A percentile compares a stretch with the other conserved stretches of the same genome.
phyloP scores from a whole-genome alignment of 1,140 invertebrate species.

The Zelostemma sp. region DNA sequence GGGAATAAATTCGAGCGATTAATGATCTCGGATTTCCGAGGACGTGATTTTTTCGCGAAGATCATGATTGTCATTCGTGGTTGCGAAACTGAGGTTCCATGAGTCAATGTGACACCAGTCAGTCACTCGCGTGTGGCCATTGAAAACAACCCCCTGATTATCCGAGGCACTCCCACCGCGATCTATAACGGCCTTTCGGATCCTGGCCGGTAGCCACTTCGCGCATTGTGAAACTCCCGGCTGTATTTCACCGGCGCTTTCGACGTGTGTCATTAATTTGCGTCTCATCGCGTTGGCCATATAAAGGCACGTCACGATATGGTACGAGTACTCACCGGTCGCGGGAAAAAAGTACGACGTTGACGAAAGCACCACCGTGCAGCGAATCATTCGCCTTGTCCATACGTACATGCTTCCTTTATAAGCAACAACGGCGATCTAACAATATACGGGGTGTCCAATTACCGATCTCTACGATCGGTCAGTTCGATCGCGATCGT shows the following conservation, averaged over 20 bases:
- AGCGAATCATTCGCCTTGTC: conserved; percentile 40
- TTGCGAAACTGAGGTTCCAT: conserved; percentile 16
- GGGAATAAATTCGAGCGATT: background rate
- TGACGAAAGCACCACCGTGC: conserved; percentile 44
- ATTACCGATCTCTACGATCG: background rate
- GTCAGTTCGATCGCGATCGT: too few relatives aligned
- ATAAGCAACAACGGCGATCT: background rate
- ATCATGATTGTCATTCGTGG: background rate
- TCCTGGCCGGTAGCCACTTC: conserved; percentile 43
- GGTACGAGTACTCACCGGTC: conserved; percentile 30
- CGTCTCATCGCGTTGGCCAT: conserved; percentile 46
- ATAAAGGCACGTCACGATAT: conserved; percentile 43
- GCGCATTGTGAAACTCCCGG: conserved; percentile 47
- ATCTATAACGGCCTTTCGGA: conserved; percentile 40
- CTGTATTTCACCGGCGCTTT: conserved; percentile 50
- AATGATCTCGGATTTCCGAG: background rate
- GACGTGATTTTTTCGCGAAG: too few relatives aligned
- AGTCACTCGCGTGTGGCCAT: conserved; percentile 49
- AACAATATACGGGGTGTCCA: background rate
- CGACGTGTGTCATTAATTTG: conserved; percentile 53
- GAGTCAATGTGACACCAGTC: conserved; percentile 51
- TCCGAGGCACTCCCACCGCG: conserved; percentile 38
- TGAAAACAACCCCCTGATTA: conserved; percentile 51
- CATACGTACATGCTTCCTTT: conserved; percentile 10
- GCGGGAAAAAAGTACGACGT: conserved; percentile 31